Evolutionary conservation across 2,113 vertebrate genomes (phyloP).

Genomic region (Thinocorus orbignyianus): DNA sequence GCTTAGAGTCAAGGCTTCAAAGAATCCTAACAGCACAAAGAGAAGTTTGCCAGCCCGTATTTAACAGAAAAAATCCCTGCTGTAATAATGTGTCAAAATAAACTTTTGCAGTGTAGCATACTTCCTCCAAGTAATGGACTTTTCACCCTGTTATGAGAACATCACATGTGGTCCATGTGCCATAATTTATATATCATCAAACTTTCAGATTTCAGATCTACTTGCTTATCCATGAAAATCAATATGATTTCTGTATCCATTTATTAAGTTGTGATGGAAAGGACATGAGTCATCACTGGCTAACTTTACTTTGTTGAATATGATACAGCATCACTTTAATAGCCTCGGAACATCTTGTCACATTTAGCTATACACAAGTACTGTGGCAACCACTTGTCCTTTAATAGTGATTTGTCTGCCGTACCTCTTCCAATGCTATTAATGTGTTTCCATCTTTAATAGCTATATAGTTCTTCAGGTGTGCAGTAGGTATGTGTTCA

Average conservation of each 20-base stretch:
- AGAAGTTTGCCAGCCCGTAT: not conserved
- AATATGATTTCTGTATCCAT: constrained; percentile 13
- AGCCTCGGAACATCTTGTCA: not conserved
- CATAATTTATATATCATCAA: constrained; percentile 5
- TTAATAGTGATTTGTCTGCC: not conserved
- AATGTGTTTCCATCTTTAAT: not conserved
- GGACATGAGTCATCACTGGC: not conserved
- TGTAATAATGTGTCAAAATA: not conserved
- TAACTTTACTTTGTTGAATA: constrained; percentile 1
- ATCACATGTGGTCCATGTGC: not conserved
- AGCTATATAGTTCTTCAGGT: not conserved
- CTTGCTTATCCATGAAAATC: constrained; percentile 19
- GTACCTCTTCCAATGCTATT: not conserved
- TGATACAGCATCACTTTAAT: constrained; percentile 12
- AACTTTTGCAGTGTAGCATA: not conserved
- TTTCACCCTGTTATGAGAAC: not conserved
- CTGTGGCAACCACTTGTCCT: not conserved
- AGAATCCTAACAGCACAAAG: not conserved
- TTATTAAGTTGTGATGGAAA: constrained; percentile 21
- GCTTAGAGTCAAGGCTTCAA: not conserved
- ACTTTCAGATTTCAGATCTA: constrained; percentile 22
- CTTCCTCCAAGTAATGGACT: not conserved
- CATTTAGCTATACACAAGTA: not conserved
- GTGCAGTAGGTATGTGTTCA: not conserved
- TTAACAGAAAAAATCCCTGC: not conserved